Conservation (phyloP, 2,797 vertebrate species). For the Acomys russatus region DNA sequence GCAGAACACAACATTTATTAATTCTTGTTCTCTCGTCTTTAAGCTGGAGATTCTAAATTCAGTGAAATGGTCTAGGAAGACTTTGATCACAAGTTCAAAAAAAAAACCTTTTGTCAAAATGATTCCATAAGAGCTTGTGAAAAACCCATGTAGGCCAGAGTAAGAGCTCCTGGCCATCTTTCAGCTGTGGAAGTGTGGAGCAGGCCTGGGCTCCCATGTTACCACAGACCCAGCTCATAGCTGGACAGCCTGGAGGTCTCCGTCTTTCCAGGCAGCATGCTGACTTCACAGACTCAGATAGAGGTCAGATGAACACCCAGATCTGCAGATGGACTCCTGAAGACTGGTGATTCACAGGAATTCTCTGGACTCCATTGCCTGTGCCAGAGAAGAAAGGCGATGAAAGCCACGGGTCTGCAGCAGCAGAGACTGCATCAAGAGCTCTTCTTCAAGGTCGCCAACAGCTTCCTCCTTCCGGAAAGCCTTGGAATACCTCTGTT, state of each 20-base stretch:
- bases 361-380: slow-evolving; percentile 11
- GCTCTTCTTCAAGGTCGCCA: background rate
- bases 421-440: background rate
- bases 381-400: background rate
- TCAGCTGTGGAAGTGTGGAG: background rate
- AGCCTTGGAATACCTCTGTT: background rate
- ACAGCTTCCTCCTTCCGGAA: background rate
- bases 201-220: background rate
- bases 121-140: background rate
- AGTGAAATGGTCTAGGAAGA: slow-evolving; percentile 61
- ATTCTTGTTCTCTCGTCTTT: slow-evolving; percentile 67
- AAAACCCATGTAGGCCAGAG: background rate
- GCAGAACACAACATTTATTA: slow-evolving; percentile 66
- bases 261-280: background rate
- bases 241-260: background rate
- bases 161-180: background rate
- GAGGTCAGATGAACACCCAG: background rate
- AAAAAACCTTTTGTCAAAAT: slow-evolving; percentile 59
- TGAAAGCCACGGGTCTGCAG: background rate
- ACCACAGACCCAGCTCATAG: background rate
- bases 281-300: background rate
- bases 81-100: slow-evolving; percentile 65
- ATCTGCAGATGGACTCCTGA: background rate
- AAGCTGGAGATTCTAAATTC: slow-evolving; percentile 50
- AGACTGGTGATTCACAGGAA: background rate